Evolutionary conservation across 2,888 invertebrate species (phyloP).

Genomic region (Andrena dorsata): DNA sequence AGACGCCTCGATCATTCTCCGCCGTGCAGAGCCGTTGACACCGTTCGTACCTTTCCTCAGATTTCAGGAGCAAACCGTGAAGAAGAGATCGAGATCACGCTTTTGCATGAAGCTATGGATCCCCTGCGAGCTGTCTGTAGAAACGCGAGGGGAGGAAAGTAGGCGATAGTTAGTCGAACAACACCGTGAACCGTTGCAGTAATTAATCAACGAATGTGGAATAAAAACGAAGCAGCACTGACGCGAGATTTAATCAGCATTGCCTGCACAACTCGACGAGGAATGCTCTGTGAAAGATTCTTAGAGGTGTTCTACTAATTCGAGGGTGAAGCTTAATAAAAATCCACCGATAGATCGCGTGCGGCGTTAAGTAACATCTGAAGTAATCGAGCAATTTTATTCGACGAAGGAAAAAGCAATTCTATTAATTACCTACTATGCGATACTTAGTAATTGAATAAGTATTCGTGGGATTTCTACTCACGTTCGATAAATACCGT

Average conservation of each 20-base stretch:
- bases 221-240: constrained; percentile 2
- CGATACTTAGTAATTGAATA: background rate
- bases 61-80: background rate
- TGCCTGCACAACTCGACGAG: constrained; percentile 7
- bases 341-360: background rate
- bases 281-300: background rate
- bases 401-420: background rate
- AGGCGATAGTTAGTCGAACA: constrained; percentile 16
- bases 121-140: background rate
- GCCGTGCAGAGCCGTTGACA: constrained; percentile 10
- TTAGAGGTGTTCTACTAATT: too few species aligned
- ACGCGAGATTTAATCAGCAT: constrained; percentile 16
- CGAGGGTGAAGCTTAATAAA: too few species aligned
- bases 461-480: background rate
- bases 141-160: constrained; percentile 19
- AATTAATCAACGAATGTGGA: background rate
- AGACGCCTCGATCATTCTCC: constrained; percentile 19
- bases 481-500: background rate
- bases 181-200: background rate
- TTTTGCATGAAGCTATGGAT: background rate
- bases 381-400: background rate
- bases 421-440: background rate
- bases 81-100: background rate
- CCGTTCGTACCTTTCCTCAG: background rate
- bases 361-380: too few species aligned